Conservation (phyloP, 2,888 invertebrate species). For the Dromius quadrimaculatus region DNA sequence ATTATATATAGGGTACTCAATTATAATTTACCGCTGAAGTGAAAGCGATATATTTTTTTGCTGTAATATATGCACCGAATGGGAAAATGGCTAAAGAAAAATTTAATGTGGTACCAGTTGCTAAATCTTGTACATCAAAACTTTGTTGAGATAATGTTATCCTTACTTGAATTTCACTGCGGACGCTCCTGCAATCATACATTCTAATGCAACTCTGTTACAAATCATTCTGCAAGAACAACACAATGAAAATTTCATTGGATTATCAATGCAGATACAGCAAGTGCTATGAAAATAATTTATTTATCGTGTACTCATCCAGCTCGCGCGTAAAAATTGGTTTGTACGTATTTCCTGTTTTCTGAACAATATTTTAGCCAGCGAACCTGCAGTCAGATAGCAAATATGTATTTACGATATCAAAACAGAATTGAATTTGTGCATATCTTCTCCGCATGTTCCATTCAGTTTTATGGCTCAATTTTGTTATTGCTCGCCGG, state of each 20-base stretch:
- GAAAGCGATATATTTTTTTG: too few relatives aligned
- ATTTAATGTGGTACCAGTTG: too few relatives aligned
- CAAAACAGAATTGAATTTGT: slow-evolving; percentile 37
- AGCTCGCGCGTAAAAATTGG: background rate
- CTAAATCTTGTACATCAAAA: too few relatives aligned
- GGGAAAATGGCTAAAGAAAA: too few relatives aligned
- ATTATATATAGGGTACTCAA: too few relatives aligned
- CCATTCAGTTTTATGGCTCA: background rate
- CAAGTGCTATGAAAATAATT: slow-evolving; percentile 24
- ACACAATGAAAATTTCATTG: slow-evolving; percentile 38
- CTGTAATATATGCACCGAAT: too few relatives aligned
- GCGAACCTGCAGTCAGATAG: slow-evolving; percentile 16
- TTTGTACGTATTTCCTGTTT: slow-evolving; percentile 18
- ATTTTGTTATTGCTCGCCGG: slow-evolving; percentile 23
- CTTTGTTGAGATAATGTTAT: too few relatives aligned
- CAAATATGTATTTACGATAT: slow-evolving; percentile 28
- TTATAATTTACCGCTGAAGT: too few relatives aligned
- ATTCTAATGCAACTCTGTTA: slow-evolving; percentile 14
- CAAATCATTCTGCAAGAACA: slow-evolving; percentile 25
- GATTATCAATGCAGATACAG: slow-evolving; percentile 36
- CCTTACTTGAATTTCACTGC: too few relatives aligned
- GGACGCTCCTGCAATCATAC: slow-evolving; percentile 12
- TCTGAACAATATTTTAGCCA: slow-evolving; percentile 22
- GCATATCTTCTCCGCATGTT: slow-evolving; percentile 23
- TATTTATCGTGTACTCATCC: slow-evolving; percentile 33